Evolutionary conservation across 2,888 invertebrate genomes (phyloP), one percentile per base, ranked within the genome.

Genomic region (Himalopsyche anomala): DNA sequence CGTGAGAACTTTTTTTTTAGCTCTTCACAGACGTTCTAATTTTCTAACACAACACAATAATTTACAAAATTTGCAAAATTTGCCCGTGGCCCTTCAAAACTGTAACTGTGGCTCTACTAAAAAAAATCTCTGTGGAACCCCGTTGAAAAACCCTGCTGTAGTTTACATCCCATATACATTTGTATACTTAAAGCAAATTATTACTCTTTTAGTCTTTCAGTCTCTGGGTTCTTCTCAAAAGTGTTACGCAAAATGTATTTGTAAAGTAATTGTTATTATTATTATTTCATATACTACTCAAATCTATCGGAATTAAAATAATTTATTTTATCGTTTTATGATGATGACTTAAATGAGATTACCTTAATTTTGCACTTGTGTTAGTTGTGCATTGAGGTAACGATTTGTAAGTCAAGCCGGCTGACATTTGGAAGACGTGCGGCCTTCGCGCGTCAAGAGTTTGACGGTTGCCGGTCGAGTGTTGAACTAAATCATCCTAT

Each of bases 401-500:
- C 62, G 62, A 62, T 19, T 62, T 62, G 62, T 62, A 62, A n/a
- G 62, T 62, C 19, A 5, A 62, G 62, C 62, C 62, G 62, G 8
- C 62, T 62, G 62, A 62, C 62, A 62, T 62, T 62, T 62, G n/a
- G 62, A 62, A 62, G 62, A 62, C 62, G 62, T 62, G 62, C 28
- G 62, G 62, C 62, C 62, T 62, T 62, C 62, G 62, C 62, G 28
- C 19, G 62, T 62, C 62, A 62, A 28, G 62, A 62, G 62, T 62
- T 62, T 62, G 62, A 62, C 62, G 62, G 62, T 62, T 62, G 62
- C 62, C 62, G 62, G 62, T 62, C 62, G 62, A n/a, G 62, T 19
- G 62, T 28, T n/a, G 28, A 62, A 19, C 62, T 28, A 62, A 62
- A 62, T 62, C 62, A 62, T 62, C 62, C 4, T 62, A 28, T 28